Evolutionary conservation across 2,113 vertebrate genomes (phyloP).

Genomic region (Pagrus major): DNA sequence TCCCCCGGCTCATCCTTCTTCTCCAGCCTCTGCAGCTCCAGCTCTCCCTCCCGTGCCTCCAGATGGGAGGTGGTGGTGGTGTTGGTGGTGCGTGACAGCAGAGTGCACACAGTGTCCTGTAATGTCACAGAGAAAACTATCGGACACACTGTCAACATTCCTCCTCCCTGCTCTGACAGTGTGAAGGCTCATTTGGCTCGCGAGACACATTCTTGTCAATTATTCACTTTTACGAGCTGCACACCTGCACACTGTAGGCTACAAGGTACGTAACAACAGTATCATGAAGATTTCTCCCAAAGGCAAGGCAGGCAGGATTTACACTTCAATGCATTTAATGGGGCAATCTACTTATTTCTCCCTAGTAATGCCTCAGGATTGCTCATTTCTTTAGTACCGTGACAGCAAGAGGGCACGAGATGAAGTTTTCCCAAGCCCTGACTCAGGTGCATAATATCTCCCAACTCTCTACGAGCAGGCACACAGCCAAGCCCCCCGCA

Average conservation of each 20-base stretch:
- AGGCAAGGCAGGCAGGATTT: neutral
- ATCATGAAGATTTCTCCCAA: neutral
- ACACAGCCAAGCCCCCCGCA: neutral
- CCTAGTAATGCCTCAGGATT: neutral
- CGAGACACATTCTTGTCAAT: constrained; percentile 30
- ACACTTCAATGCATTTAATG: neutral
- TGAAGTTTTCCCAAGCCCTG: neutral
- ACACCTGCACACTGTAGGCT: neutral
- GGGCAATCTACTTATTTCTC: neutral
- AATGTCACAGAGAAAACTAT: constrained; percentile 11
- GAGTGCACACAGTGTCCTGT: constrained; percentile 88
- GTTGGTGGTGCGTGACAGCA: constrained; percentile 85
- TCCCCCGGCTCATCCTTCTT: constrained; percentile 91
- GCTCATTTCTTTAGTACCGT: neutral
- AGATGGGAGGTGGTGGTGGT: constrained; percentile 87
- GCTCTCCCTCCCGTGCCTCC: constrained; percentile 88
- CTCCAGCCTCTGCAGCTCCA: constrained; percentile 88
- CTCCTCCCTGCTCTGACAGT: neutral
- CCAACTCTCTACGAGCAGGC: neutral
- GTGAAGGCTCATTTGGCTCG: neutral
- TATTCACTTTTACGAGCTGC: neutral
- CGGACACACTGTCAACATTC: neutral
- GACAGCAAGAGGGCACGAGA: neutral
- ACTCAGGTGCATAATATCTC: neutral
- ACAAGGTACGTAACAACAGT: neutral